Conservation (phyloP, 2,113 vertebrate species). For the Rhinopomastus cyanomelas region DNA sequence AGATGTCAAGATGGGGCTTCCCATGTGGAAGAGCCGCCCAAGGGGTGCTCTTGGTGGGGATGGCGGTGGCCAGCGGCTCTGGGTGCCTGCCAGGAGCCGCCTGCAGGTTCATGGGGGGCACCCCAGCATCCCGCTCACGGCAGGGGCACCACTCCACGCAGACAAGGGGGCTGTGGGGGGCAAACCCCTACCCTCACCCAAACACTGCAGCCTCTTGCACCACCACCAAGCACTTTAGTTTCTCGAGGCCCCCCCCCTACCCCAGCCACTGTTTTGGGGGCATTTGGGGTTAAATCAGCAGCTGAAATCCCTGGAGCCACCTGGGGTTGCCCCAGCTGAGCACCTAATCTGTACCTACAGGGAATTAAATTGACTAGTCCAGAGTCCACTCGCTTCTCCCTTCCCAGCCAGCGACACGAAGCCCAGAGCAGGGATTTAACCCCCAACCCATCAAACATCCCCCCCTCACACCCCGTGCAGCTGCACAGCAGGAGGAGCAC, state of each 20-base stretch:
- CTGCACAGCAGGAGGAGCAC: background rate
- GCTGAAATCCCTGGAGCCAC: slow-evolving; percentile 5
- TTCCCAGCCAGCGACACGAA: background rate
- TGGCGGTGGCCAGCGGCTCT: background rate
- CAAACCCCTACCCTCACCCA: background rate
- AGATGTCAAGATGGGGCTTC: background rate
- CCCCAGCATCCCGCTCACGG: fast-evolving
- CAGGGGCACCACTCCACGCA: background rate
- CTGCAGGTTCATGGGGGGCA: too few species aligned
- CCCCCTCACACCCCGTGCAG: fast-evolving
- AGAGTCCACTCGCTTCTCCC: background rate
- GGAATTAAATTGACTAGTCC: background rate
- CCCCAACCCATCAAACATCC: background rate
- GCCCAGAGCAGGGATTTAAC: background rate
- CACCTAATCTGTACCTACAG: slow-evolving; percentile 37
- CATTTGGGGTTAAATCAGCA: background rate
- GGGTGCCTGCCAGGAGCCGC: background rate
- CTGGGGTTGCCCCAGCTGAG: background rate
- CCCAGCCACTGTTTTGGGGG: background rate
- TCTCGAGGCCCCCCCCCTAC: background rate
- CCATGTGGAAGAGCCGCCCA: fast-evolving
- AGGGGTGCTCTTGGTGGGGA: background rate
- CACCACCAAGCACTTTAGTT: background rate
- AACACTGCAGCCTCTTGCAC: background rate
- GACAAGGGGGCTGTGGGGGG: background rate